These are phyloP conservation scores for Alosa alosa DNA, from an alignment of 2,113 vertebrate species.

Conservation along the genomic window DNA sequence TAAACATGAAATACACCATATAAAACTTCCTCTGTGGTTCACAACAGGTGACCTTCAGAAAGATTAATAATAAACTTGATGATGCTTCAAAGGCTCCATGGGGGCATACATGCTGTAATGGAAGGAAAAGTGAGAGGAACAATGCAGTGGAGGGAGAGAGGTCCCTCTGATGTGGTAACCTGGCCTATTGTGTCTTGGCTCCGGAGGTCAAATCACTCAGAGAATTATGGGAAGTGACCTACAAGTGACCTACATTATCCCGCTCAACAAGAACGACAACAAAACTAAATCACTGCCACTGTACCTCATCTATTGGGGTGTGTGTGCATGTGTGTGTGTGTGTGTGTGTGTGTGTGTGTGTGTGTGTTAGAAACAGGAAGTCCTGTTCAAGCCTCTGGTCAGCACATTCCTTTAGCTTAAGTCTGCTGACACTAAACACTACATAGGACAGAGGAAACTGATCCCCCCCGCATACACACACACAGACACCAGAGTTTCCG, in stretches of 20 bases:
- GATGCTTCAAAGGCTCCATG: neutral
- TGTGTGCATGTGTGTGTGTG: constrained; percentile 14
- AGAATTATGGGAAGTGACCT: neutral
- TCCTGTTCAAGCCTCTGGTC: constrained; percentile 33
- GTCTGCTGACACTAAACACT: constrained; percentile 40
- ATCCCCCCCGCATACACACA: neutral
- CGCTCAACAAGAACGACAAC: neutral
- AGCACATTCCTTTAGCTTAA: constrained; percentile 57
- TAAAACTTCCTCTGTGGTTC: neutral
- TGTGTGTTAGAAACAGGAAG: constrained; percentile 38
- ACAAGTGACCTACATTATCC: neutral
- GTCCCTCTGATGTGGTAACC: neutral
- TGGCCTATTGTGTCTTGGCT: neutral
- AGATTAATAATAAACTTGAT: neutral
- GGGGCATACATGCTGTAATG: neutral
- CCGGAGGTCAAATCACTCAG: neutral
- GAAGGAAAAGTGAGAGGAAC: neutral
- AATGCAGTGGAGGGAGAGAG: neutral
- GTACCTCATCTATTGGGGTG: constrained; percentile 17
- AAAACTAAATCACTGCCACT: constrained; percentile 21
- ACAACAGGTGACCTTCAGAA: neutral
- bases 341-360: constrained; percentile 3
- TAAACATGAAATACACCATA: too few species aligned
- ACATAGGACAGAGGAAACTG: constrained; percentile 46
- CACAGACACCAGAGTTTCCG: too few species aligned